phyloP scores from a whole-genome alignment of 2,888 invertebrate species.

The Miltochrista miniata region DNA sequence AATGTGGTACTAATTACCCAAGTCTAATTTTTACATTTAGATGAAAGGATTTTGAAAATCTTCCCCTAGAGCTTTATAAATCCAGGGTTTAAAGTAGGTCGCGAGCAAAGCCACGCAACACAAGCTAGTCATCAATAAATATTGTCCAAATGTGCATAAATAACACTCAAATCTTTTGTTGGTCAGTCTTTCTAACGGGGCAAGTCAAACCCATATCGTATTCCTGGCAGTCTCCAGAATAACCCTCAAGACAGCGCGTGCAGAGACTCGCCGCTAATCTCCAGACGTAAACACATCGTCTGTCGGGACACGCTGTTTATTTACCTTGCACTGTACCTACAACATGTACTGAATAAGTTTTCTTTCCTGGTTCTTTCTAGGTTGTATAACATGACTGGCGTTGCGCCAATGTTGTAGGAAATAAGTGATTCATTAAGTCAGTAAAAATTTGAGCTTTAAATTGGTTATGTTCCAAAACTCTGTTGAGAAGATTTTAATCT shows the following conservation, averaged over 20 bases:
- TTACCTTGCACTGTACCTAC: conserved; percentile 11
- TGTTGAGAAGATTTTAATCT: no score
- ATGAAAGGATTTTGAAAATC: no score
- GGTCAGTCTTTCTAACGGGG: background rate
- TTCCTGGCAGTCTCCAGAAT: conserved; percentile 41
- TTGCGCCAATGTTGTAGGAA: background rate
- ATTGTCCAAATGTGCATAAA: no score
- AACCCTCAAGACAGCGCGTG: conserved; percentile 26
- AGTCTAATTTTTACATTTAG: no score
- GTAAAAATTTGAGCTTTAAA: no score
- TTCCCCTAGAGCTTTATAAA: no score
- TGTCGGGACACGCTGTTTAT: conserved; percentile 26
- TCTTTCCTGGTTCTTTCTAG: background rate
- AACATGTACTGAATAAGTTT: background rate
- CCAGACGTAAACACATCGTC: conserved; percentile 61
- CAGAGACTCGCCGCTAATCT: conserved; percentile 58
- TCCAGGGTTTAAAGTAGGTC: no score
- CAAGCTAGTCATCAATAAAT: no score
- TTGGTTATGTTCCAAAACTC: no score
- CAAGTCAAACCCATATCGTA: background rate
- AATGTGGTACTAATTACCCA: no score
- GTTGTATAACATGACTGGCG: background rate
- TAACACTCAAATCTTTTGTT: background rate
- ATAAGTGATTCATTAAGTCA: no score
- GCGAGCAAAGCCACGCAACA: no score